Percentiles rank a stretch among this genome's conserved stretches.
Conservation (phyloP, 2,113 vertebrate genomes). For the Petrocephalus zakoni region DNA sequence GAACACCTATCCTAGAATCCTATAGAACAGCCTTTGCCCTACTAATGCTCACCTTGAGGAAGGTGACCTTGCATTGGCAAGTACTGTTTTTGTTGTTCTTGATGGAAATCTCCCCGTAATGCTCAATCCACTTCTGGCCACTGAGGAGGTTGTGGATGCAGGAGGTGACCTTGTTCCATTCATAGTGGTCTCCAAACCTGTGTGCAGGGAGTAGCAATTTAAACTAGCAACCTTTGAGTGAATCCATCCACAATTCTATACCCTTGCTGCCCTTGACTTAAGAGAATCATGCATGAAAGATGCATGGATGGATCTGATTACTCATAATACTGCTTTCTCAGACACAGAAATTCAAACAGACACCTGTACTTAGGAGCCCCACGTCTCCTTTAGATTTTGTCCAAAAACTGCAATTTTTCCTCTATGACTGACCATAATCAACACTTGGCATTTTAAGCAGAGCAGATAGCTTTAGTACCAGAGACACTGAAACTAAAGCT, state of each 20-base stretch:
- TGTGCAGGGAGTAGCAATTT: neutral
- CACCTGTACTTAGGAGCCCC: neutral
- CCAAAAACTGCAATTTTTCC: neutral
- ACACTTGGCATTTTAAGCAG: neutral
- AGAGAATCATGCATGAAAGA: neutral
- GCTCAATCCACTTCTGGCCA: conserved; percentile 95
- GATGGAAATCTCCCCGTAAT: conserved; percentile 93
- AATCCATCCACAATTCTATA: neutral
- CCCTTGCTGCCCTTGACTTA: neutral
- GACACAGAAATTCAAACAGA: neutral
- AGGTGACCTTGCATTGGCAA: conserved; percentile 89
- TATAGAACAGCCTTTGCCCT: neutral
- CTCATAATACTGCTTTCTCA: neutral
- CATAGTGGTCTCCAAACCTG: conserved; percentile 83
- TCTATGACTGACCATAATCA: neutral
- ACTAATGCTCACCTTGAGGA: conserved; percentile 74
- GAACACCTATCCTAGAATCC: neutral
- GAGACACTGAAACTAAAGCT: neutral
- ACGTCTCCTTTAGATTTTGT: neutral
- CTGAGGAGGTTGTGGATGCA: conserved; percentile 97
- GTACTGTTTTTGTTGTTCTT: conserved; percentile 72
- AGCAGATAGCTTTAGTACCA: neutral
- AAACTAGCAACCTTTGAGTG: neutral
- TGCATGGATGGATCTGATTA: neutral
- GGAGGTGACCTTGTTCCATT: conserved; percentile 97